Evolutionary conservation across 2,888 invertebrate genomes (phyloP).

Genomic region (Drosophila kuntzei): DNA sequence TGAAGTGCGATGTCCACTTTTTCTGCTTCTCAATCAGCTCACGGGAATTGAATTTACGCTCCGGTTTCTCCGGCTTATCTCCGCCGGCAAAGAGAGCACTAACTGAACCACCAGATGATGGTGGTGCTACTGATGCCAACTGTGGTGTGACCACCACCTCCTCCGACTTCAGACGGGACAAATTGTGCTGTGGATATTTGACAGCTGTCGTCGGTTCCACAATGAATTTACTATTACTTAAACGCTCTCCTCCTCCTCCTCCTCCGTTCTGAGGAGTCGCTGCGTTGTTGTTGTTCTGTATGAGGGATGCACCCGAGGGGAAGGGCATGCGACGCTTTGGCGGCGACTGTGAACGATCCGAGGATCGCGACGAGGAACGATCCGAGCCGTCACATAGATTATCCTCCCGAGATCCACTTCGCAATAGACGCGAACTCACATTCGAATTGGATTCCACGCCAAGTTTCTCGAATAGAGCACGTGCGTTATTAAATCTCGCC

Average conservation of each 20-base stretch:
- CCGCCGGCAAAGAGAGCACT: slow-evolving; percentile 60
- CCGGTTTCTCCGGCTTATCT: slow-evolving; percentile 93
- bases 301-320: slow-evolving; percentile 82
- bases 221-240: slow-evolving; percentile 81
- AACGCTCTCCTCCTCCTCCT: slow-evolving; percentile 69
- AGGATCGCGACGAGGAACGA: slow-evolving; percentile 83
- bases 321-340: slow-evolving; percentile 84
- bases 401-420: slow-evolving; percentile 85
- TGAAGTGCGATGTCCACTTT: slow-evolving; percentile 96
- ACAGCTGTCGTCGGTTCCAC: slow-evolving; percentile 83
- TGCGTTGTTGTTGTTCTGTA: slow-evolving; percentile 78
- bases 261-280: slow-evolving; percentile 77
- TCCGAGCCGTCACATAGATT: slow-evolving; percentile 84
- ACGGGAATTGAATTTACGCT: slow-evolving; percentile 92
- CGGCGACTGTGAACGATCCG: slow-evolving; percentile 85
- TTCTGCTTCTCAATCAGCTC: slow-evolving; percentile 95
- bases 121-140: slow-evolving; percentile 1
- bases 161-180: slow-evolving; percentile 88
- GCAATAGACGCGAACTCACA: slow-evolving; percentile 82
- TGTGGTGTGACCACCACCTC: slow-evolving; percentile 76
- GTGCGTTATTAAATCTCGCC: slow-evolving; percentile 95
- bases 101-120: slow-evolving; percentile 53
- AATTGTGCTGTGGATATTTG: slow-evolving; percentile 84
- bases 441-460: slow-evolving; percentile 88
- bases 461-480: slow-evolving; percentile 96